These are phyloP conservation scores for Biston betularia DNA, from an alignment of 2,888 invertebrate species.

Conservation along the genomic window DNA sequence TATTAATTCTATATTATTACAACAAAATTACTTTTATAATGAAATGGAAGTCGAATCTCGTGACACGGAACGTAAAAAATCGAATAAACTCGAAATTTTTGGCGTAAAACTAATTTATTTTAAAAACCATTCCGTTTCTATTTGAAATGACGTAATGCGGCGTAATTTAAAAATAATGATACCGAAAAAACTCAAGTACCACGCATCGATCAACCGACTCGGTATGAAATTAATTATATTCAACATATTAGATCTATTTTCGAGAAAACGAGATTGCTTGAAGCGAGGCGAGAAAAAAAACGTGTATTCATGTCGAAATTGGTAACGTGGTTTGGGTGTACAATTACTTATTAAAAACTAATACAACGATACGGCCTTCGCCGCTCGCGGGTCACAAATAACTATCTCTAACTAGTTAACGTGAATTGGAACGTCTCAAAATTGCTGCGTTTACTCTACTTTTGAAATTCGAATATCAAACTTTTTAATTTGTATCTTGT, in stretches of 20 bases:
- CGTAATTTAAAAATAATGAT: constrained; percentile 83
- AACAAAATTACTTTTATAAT: constrained; percentile 70
- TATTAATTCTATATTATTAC: constrained; percentile 62
- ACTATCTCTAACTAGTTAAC: constrained; percentile 56
- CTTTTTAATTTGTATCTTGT: constrained; percentile 10
- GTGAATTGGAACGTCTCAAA: constrained; percentile 56
- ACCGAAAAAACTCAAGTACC: constrained; percentile 71
- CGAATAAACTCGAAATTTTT: constrained; percentile 69
- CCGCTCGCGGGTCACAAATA: constrained; percentile 56
- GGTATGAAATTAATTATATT: constrained; percentile 83
- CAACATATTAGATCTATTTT: constrained; percentile 84
- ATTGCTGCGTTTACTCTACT: constrained; percentile 58
- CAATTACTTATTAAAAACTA: constrained; percentile 83
- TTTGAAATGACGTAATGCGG: constrained; percentile 76
- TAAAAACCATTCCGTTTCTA: constrained; percentile 68
- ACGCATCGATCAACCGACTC: constrained; percentile 81
- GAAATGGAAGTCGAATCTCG: constrained; percentile 53
- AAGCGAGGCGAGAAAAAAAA: constrained; percentile 70
- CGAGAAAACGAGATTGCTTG: constrained; percentile 82
- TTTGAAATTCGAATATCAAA: constrained; percentile 43
- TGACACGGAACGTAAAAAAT: constrained; percentile 57
- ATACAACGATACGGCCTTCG: constrained; percentile 74
- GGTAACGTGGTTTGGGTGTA: constrained; percentile 76
- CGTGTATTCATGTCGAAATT: constrained; percentile 81
- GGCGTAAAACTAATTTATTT: constrained; percentile 73